Evolutionary conservation across 2,113 vertebrate species (phyloP).

Genomic region (Typhlomys cinereus): DNA sequence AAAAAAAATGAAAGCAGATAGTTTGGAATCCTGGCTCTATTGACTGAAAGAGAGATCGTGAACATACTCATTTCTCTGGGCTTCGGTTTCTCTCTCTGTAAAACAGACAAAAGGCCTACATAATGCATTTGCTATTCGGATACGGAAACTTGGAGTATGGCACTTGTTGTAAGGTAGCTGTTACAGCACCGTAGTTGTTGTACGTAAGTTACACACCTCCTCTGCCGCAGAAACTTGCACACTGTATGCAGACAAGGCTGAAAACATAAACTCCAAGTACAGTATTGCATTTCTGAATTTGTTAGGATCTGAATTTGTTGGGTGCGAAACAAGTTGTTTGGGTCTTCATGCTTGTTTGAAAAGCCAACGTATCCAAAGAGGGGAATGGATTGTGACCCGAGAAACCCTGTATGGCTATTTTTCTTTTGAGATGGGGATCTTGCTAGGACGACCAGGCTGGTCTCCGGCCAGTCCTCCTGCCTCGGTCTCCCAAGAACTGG

Average conservation of each 20-base stretch:
- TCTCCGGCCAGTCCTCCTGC: neutral
- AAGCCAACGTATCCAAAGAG: conserved; percentile 1
- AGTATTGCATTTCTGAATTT: neutral
- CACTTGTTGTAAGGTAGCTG: neutral
- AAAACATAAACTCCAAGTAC: neutral
- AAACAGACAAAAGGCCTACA: neutral
- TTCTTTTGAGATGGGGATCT: neutral
- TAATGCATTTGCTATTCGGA: neutral
- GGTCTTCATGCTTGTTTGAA: neutral
- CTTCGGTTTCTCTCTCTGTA: neutral
- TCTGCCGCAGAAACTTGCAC: neutral
- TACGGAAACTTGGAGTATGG: neutral
- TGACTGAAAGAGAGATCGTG: neutral
- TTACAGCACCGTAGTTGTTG: neutral
- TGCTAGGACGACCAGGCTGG: neutral
- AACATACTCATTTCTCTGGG: neutral
- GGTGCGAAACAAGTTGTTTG: neutral
- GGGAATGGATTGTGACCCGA: neutral
- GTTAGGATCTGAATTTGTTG: neutral
- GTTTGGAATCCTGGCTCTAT: neutral
- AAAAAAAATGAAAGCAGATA: neutral
- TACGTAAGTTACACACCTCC: neutral
- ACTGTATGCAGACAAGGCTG: neutral
- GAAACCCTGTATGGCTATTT: neutral
- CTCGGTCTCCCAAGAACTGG: neutral